phyloP scores from a whole-genome alignment of 2,113 vertebrate species.

The Hucho hucho region DNA sequence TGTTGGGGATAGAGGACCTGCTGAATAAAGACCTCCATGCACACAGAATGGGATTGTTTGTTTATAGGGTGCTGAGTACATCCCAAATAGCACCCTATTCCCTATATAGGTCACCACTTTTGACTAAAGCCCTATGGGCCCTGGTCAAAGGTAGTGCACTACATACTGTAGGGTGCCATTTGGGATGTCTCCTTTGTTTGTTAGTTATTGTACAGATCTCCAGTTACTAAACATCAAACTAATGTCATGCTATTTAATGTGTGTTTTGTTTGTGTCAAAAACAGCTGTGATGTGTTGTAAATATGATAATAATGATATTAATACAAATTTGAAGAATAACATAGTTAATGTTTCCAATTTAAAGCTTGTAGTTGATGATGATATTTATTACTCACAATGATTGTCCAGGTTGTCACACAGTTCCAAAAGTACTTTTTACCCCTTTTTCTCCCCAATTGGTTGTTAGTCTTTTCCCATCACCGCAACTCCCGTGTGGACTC shows the following conservation, averaged over 20 bases:
- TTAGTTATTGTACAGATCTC: conserved; percentile 38
- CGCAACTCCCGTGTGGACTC: no score
- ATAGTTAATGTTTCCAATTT: neutral
- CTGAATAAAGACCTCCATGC: neutral
- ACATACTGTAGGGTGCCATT: no score
- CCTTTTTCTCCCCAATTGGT: no score
- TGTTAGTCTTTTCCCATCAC: no score
- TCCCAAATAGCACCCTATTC: neutral
- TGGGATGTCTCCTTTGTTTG: neutral
- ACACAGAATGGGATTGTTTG: neutral
- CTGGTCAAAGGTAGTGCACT: no score
- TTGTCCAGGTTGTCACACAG: no score
- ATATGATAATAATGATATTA: conserved; percentile 54
- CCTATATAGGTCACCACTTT: no score
- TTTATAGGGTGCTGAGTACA: no score
- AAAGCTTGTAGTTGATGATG: no score
- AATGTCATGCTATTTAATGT: conserved; percentile 41
- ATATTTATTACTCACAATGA: no score
- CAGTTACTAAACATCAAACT: conserved; percentile 47
- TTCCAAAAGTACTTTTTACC: no score
- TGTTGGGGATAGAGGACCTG: neutral
- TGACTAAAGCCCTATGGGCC: no score
- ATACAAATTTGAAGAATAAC: conserved; percentile 47
- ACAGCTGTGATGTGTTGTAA: conserved; percentile 70
- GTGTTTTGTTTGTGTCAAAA: conserved; percentile 31